Evolutionary conservation across 2,888 invertebrate species (phyloP).

Genomic region (Cremastinae sp.): DNA sequence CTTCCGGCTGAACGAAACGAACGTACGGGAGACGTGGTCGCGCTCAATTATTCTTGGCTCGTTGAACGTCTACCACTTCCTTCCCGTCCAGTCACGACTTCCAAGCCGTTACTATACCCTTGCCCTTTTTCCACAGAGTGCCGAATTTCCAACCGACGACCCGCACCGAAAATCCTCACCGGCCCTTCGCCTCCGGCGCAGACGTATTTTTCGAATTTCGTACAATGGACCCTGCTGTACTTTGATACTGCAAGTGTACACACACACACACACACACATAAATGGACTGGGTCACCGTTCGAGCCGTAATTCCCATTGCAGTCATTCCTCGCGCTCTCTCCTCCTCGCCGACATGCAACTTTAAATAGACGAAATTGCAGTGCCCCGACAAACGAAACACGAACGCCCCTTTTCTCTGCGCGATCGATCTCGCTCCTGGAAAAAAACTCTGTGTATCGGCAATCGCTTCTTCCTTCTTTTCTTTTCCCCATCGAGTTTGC

Average conservation of each 20-base stretch:
- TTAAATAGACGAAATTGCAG: constrained; percentile 61
- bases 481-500: background rate
- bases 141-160: background rate
- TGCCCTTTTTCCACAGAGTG: background rate
- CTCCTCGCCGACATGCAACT: constrained; percentile 50
- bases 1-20: constrained; percentile 42
- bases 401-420: constrained; percentile 2
- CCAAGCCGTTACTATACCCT: background rate
- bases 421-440: background rate
- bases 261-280: too few relatives aligned
- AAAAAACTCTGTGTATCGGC: constrained; percentile 1
- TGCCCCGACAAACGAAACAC: constrained; percentile 15
- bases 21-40: constrained; percentile 61
- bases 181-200: background rate
- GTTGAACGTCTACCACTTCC: constrained; percentile 37
- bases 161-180: background rate
- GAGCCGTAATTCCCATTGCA: background rate
- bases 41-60: constrained; percentile 67
- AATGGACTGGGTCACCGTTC: constrained; percentile 10
- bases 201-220: background rate
- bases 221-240: background rate
- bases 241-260: too few relatives aligned
- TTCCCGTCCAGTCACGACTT: constrained; percentile 8
- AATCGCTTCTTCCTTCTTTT: background rate
- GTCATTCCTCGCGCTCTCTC: constrained; percentile 23